Percentiles rank a stretch among this genome's conserved stretches.
Evolutionary conservation across 2,113 vertebrate genomes (phyloP).

Genomic region (Promerops cafer): DNA sequence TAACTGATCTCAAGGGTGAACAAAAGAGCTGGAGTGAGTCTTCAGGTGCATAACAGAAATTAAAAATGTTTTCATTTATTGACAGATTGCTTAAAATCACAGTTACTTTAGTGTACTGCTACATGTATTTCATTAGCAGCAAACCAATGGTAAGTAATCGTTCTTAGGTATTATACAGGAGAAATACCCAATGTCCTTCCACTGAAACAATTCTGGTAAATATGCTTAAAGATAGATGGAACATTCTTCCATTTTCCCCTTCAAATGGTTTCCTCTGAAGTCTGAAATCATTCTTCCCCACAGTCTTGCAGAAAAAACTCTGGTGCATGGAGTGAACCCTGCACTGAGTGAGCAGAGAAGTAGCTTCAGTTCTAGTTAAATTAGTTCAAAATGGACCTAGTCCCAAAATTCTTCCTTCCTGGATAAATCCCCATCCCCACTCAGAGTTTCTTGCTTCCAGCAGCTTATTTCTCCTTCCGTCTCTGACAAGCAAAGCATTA

Average conservation of each 20-base stretch:
- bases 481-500: not conserved
- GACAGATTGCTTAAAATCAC: not conserved
- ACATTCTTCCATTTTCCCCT: not conserved
- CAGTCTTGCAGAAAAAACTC: not conserved
- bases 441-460: not conserved
- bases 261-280: not conserved
- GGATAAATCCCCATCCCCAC: not conserved
- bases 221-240: not conserved
- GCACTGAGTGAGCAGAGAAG: not conserved
- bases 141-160: not conserved
- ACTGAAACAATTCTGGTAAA: not conserved
- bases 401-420: not conserved
- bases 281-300: not conserved
- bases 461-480: not conserved
- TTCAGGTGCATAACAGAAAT: not conserved
- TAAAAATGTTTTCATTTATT: not conserved
- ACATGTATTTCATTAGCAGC: not conserved
- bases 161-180: not conserved
- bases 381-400: not conserved
- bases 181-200: not conserved
- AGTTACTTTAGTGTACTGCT: not conserved
- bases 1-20: not conserved
- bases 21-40: not conserved
- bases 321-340: fast-evolving
- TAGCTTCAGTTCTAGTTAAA: not conserved